Percentiles rank a stretch among this genome's conserved stretches.
phyloP scores from a whole-genome alignment of 1,140 invertebrate species.

The Myzus persicae region DNA sequence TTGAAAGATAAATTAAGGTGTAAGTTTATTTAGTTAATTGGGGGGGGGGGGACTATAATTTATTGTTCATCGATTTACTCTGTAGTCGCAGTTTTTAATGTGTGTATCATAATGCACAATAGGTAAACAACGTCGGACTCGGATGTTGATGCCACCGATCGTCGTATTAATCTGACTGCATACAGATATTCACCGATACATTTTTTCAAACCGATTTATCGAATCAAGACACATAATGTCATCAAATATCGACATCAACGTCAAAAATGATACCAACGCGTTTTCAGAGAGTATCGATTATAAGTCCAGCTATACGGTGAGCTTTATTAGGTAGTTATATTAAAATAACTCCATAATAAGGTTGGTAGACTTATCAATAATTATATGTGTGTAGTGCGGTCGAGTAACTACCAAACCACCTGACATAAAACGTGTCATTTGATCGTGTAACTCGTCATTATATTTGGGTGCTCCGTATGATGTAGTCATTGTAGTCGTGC shows the following conservation, averaged over 20 bases:
- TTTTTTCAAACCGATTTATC: too few species aligned
- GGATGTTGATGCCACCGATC: not conserved
- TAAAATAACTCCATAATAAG: not conserved
- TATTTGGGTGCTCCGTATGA: not conserved
- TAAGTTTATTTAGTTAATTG: not conserved
- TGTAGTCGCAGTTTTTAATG: not conserved
- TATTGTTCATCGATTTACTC: too few species aligned
- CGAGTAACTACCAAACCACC: not conserved
- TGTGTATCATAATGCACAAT: not conserved
- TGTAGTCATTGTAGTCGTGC: not conserved
- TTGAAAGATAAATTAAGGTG: not conserved
- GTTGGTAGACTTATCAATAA: not conserved
- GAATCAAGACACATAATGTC: not conserved
- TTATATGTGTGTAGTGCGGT: not conserved
- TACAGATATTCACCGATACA: not conserved
- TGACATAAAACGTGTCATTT: conserved; percentile 1
- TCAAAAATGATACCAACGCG: too few species aligned
- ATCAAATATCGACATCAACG: too few species aligned
- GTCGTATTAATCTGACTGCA: not conserved
- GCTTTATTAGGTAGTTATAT: not conserved
- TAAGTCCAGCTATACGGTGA: not conserved
- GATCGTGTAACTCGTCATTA: not conserved
- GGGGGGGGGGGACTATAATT: too few species aligned
- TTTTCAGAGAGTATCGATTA: not conserved
- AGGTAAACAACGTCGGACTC: not conserved